Percentiles rank a stretch among this genome's conserved stretches.
These are phyloP conservation scores for Tenrec ecaudatus DNA, from an alignment of 2,113 vertebrate species.

Conservation along the genomic window DNA sequence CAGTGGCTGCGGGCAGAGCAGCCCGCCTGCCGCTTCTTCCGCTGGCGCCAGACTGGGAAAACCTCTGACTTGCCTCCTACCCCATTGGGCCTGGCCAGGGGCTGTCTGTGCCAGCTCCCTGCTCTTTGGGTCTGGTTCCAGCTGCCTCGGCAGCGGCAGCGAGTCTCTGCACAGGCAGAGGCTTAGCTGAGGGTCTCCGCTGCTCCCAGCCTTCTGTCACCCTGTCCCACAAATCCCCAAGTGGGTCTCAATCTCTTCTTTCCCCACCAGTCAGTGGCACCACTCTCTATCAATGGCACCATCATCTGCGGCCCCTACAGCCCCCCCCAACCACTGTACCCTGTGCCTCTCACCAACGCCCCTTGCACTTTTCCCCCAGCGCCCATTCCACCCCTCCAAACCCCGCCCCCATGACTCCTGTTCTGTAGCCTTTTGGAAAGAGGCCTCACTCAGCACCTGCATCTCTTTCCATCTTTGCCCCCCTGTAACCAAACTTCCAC, in stretches of 20 bases:
- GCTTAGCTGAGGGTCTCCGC: not conserved
- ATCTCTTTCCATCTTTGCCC: not conserved
- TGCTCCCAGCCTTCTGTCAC: not conserved
- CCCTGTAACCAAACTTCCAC: constrained; percentile 7
- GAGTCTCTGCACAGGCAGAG: not conserved
- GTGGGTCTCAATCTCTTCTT: not conserved
- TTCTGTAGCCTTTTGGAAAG: not conserved
- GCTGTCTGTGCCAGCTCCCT: not conserved
- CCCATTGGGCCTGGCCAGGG: not conserved
- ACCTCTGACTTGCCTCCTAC: not conserved
- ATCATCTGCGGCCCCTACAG: no score
- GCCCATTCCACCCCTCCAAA: not conserved
- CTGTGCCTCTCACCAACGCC: not conserved
- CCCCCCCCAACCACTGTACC: not conserved
- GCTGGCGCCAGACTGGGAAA: not conserved
- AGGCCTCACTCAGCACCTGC: not conserved
- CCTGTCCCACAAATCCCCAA: no score
- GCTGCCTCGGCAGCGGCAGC: not conserved
- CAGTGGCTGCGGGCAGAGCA: not conserved
- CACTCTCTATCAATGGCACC: not conserved
- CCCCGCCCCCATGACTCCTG: no score
- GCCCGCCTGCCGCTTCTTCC: not conserved
- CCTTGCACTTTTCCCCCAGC: not conserved
- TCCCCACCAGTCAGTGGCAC: not conserved
- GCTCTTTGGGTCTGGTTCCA: not conserved